Evolutionary conservation across 2,888 invertebrate genomes (phyloP), one percentile per base, ranked within the genome.

Genomic region (Lithophane semibrunnea): DNA sequence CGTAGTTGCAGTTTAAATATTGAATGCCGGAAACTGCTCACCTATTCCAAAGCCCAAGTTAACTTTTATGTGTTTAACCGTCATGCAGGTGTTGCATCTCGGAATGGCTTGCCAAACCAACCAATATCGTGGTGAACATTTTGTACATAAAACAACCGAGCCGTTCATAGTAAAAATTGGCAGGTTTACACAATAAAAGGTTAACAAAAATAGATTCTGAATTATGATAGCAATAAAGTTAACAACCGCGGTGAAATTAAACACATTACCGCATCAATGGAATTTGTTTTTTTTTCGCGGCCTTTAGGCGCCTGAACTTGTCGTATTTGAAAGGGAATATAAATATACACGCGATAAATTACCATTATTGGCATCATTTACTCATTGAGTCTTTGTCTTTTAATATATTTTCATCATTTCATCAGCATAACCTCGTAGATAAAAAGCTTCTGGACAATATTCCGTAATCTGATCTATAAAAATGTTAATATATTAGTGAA

Each of bases 291-390:
- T 88, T 86, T 54, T 68, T 63, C 82, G 68, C 76, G 86, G 77
- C 91, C 90, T 90, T 90, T 89, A 82, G 44, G 67, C 74, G 73
- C 54, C 69, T 71, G 71, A 65, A 80, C 83, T 87, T 74, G 79
- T 82, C 70, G 84, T 82, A 77, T 89, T 81, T 82, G 77, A 71
- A 82, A 82, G 82, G 73, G 70, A 81, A 79, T 83, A 71, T 79
- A 79, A 79, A 85, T 84, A 85, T 37, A 78, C 64, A 79, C 37
- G 70, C 80, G 66, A 83, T 85, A 80, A 82, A 80, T 83, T 70
- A 61, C 42, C 44, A 54, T 82, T 75, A 67, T 65, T 67, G 12
- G 21, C 8, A 67, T 44, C n/a, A 74, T 49, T 61, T 68, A 24
- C 13, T 49, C 42, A 75, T 52, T 69, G 54, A 24, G 24, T n/a